Base-by-base conservation (phyloP, 2,113 vertebrate species). In the Phrynocephalus versicolor region DNA sequence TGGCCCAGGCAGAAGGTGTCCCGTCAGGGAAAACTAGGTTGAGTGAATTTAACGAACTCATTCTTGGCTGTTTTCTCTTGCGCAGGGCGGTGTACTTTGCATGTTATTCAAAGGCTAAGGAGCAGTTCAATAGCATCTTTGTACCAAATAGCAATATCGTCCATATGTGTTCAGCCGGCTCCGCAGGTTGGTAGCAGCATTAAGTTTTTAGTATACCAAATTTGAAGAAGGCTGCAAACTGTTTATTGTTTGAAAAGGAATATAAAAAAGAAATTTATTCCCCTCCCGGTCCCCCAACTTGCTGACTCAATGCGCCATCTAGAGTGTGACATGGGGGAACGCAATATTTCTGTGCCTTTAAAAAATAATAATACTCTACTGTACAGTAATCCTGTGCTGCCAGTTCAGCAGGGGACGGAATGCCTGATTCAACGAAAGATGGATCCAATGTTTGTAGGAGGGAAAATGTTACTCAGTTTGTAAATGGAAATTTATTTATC, bases 61-160 rank as follows among this genome's bases (percentile, higher is more conserved):
- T 51, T 5, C 0, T 62, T 39, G 75, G 84, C 19, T 83, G 58
- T 87, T 75, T 88, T 80, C 89, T 82, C 72, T 77, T 14, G 89
- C 88, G 73, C 97, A 99, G 98, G 95, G 98, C 99, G 58, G 97
- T 99, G 89, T 99, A 99, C 92, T 99, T 99, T 94, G 98, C 96
- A 1, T 98, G 98, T 55, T 99, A 99, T 93, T 99, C 98, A 1
- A 98, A 97, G 95, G 97, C 99, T 84, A 99, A 99, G 94, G 98
- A 99, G 92, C 90, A 91, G 21, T 98, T 98, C 93, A 99, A 98
- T 91, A 93, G 95, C 82, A 69, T 99, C 87, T 98, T 99, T 45
- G 98, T 97, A 88, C 98, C 99, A 8, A 97, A 99, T 83, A 98
- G 98, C 94, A 97, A 98, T 72, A 7, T 91, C 2, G 99, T 99